These are phyloP conservation scores for Kryptopterus vitreolus DNA, from an alignment of 2,797 vertebrate genomes.

Conservation along the genomic window DNA sequence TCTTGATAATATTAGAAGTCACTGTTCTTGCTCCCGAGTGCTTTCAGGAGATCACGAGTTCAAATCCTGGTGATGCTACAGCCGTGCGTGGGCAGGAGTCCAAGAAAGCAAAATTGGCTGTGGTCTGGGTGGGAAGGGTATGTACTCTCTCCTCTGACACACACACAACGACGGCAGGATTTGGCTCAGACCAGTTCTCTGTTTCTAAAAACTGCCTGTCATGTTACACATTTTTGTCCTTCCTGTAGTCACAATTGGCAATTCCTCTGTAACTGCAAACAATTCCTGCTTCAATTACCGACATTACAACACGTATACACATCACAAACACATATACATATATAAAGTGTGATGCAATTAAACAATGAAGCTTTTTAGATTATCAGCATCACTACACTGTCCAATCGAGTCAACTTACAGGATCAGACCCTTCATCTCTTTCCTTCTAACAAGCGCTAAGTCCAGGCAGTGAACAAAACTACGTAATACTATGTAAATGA, in stretches of 20 bases:
- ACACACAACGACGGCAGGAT: not conserved
- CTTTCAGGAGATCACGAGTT: not conserved
- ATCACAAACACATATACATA: too few species aligned
- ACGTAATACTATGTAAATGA: not conserved
- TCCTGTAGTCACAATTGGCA: not conserved
- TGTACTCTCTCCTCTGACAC: not conserved
- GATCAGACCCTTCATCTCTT: not conserved
- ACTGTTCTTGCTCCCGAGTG: not conserved
- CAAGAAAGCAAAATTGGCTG: not conserved
- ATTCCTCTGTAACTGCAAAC: not conserved
- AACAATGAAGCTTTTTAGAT: not conserved
- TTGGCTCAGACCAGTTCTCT: not conserved
- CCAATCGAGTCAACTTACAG: not conserved
- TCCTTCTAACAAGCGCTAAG: not conserved
- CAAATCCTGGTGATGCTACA: not conserved
- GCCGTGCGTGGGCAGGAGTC: not conserved
- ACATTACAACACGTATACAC: not conserved
- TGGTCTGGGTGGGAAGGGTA: not conserved
- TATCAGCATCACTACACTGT: not conserved
- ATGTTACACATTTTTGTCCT: not conserved
- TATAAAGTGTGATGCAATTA: too few species aligned
- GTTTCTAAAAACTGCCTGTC: not conserved
- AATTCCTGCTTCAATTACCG: not conserved
- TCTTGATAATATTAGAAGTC: not conserved
- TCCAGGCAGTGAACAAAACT: not conserved